Base-by-base conservation (phyloP, 92 coral and sea anemone genomes). In the Porites rus region DNA sequence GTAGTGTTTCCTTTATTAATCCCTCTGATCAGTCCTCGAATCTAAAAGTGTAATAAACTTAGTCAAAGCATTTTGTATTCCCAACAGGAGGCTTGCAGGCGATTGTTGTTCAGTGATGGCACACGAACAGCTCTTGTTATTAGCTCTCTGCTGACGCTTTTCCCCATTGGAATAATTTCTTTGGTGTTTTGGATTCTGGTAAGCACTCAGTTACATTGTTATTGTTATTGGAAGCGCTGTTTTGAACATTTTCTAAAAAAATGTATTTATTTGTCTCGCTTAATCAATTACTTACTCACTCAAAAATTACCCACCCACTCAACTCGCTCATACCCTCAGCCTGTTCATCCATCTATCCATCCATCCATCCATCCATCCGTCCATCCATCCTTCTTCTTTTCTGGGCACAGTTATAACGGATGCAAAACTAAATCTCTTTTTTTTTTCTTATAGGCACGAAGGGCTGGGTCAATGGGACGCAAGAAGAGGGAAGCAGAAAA, bases 151-250 rank as follows among this genome's bases (percentile, higher is more conserved):
- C 19, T 92, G 1, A 84, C 95, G 46, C 86, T 92, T 20, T 91
- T 92, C 72, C 95, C 95, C 4, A 56, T 92, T 43, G 95, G 95
- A 19, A 66, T 92, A 46, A 67, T 92, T 9, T 81, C 91, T 6
- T 66, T 89, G 10, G 85, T 92, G 20, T 92, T 92, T 67, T 92
- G 95, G 95, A 86, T 89, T 8, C n/a, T 91, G 79, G 95, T 92
- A 78, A 76, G 95, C 82, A 22, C 64, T 38, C 19, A 21, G 14
- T 7, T 14, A 25, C 10, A 21, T 22, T 19, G 24, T 76, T 31
- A 2, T 4, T 31, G 43, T 76, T 4, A 38, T 4, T 38, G 46
- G 7, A 38, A 38, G 46, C 61, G 11, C 16, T 56, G 11, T 10
- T 56, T 56, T 56, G 11, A 14, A 10, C 13, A 8, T 56, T 10